phyloP scores from a whole-genome alignment of 2,888 invertebrate genomes.

The Stratiomys singularior region DNA sequence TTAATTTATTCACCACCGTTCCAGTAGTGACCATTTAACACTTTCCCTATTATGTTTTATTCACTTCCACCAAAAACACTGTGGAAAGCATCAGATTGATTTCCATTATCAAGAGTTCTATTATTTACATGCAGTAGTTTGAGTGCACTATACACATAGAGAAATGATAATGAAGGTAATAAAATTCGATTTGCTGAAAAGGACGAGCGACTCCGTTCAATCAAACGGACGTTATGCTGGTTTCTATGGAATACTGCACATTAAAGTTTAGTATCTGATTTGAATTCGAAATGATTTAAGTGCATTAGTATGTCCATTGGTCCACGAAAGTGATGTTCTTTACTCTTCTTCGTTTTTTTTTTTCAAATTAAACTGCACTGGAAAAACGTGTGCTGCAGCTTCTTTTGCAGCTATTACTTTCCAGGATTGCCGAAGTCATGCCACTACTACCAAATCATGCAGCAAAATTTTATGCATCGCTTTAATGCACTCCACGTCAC shows the following conservation, averaged over 20 bases:
- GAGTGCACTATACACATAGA: too few relatives aligned
- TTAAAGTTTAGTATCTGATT: too few relatives aligned
- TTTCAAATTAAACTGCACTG: not conserved
- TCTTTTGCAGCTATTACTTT: not conserved
- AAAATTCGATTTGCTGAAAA: too few relatives aligned
- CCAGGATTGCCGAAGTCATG: not conserved
- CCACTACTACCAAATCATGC: not conserved
- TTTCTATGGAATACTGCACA: too few relatives aligned
- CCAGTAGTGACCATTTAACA: not conserved
- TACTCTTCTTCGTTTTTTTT: not conserved
- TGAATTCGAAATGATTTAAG: too few relatives aligned
- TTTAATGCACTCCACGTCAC: not conserved
- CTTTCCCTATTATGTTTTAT: not conserved
- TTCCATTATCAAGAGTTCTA: not conserved
- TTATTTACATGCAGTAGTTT: not conserved
- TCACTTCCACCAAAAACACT: not conserved
- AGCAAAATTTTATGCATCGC: not conserved
- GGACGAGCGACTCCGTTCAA: too few relatives aligned
- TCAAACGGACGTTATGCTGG: too few relatives aligned
- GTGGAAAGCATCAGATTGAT: not conserved
- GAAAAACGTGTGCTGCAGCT: not conserved
- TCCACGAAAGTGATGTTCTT: not conserved
- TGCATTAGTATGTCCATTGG: too few relatives aligned
- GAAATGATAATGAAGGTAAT: too few relatives aligned
- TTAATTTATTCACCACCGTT: slow-evolving; percentile 27